Evolutionary conservation across 2,797 vertebrate genomes (phyloP), one percentile per base, ranked within the genome.

Genomic region (Philypnodon macrostomus): DNA sequence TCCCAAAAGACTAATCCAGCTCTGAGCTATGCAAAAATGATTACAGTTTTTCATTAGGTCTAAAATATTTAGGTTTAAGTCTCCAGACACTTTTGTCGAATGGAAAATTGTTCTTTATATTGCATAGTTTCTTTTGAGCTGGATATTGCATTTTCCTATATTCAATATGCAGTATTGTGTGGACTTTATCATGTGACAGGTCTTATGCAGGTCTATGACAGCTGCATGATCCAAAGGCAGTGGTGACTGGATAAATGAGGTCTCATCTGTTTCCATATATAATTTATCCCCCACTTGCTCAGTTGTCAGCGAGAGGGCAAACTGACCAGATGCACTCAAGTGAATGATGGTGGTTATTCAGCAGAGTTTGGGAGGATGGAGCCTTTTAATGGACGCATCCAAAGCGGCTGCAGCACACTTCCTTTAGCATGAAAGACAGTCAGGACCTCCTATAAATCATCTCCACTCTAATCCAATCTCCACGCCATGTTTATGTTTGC

Each of bases 341-440:
- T 67, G 74, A 75, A 15, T 38, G 64, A 76, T 72, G 64, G 52
- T 7, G 1, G 57, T 47, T 75, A 80, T 80, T 76, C 71, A 56
- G 55, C 42, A 61, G 38, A 58, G 56, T 70, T 47, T 47, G 64
- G 53, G 39, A 65, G 44, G 61, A 63, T 12, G 35, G 42, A 37
- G 55, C 60, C 46, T 67, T 53, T 58, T 74, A 78, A 81, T 64
- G 49, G 58, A 72, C 14, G 58, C 50, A 47, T 75, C 71, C 72
- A 52, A 53, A 62, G 37, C 31, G 10, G 51, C 58, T 47, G 24
- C 37, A 35, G 31, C 33, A 0, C 46, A 47, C 47, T 55, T 52
- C 45, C 32, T 56, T n/a, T 53, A 39, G 35, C 19, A 7, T 49
- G 62, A 75, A 12, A 11, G 35, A 54, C 58, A 48, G 9, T 0